These are phyloP conservation scores for Enchytraeus crypticus DNA, from an alignment of 2,888 invertebrate genomes.

Conservation along the genomic window DNA sequence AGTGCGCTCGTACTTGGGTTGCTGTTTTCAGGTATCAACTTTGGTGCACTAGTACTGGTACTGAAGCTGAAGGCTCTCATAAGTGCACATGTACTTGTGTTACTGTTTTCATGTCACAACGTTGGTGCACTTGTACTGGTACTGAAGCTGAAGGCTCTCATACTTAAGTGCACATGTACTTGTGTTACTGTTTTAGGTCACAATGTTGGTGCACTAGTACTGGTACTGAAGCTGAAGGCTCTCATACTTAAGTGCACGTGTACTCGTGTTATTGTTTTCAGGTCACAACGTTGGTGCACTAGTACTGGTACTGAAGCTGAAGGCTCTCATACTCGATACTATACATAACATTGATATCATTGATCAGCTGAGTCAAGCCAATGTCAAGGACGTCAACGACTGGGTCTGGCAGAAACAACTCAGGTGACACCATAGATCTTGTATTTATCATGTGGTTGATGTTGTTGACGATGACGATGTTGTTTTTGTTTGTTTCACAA, in stretches of 20 bases:
- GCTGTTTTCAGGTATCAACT: slow-evolving; percentile 10
- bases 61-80: slow-evolving; percentile 84
- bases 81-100: no score
- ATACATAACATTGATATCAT: slow-evolving; percentile 81
- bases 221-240: slow-evolving; percentile 78
- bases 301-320: slow-evolving; percentile 73
- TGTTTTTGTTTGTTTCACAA: no score
- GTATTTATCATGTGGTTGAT: not conserved
- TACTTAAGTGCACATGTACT: no score
- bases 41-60: slow-evolving; percentile 56
- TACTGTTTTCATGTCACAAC: no score
- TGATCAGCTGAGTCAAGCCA: slow-evolving; percentile 61
- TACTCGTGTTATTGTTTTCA: no score
- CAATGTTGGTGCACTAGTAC: slow-evolving; percentile 50
- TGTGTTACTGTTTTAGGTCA: no score
- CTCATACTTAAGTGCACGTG: no score
- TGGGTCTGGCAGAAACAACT: slow-evolving; percentile 96
- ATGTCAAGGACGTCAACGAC: slow-evolving; percentile 60
- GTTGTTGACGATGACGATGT: no score
- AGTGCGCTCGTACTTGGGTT: no score
- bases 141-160: slow-evolving; percentile 79
- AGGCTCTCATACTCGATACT: slow-evolving; percentile 82
- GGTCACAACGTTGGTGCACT: slow-evolving; percentile 36
- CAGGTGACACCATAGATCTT: slow-evolving; percentile 53
- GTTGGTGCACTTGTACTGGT: slow-evolving; percentile 55